Conservation (phyloP, 2,888 invertebrate species). For the Antheraea assamensis region DNA sequence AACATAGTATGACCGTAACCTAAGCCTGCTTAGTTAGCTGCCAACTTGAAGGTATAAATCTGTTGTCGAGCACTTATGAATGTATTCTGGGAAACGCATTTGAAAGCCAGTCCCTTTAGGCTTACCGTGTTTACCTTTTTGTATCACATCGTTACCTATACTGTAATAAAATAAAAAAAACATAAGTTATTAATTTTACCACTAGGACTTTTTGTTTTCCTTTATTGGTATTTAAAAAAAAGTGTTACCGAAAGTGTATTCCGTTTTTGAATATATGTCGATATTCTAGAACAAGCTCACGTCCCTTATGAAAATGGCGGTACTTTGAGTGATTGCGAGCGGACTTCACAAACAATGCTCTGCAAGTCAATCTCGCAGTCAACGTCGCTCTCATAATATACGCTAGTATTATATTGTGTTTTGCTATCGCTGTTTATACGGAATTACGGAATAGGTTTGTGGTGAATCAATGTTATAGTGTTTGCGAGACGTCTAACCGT, state of each 20-base stretch:
- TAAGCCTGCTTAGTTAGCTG: no score
- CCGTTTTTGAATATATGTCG: slow-evolving; percentile 8
- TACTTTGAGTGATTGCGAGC: slow-evolving; percentile 78
- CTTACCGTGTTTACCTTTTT: no score
- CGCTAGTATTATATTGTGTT: slow-evolving; percentile 19
- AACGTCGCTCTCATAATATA: slow-evolving; percentile 19
- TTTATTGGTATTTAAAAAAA: background rate
- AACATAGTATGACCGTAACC: no score
- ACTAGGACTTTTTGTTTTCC: no score
- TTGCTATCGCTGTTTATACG: slow-evolving; percentile 43
- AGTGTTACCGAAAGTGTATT: background rate
- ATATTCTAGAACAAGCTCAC: slow-evolving; percentile 26
- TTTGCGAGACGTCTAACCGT: slow-evolving; percentile 27
- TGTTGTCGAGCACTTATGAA: no score
- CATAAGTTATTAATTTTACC: no score
- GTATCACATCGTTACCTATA: no score
- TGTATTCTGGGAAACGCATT: no score
- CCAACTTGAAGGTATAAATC: no score
- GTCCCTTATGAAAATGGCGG: slow-evolving; percentile 53
- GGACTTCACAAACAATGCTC: slow-evolving; percentile 73
- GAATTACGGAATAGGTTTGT: slow-evolving; percentile 42
- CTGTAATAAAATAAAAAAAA: no score
- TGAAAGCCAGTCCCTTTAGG: no score
- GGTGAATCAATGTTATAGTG: slow-evolving; percentile 48
- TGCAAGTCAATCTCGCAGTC: slow-evolving; percentile 68